Conservation (phyloP, 2,113 vertebrate species). For the Dipodomys merriami region DNA sequence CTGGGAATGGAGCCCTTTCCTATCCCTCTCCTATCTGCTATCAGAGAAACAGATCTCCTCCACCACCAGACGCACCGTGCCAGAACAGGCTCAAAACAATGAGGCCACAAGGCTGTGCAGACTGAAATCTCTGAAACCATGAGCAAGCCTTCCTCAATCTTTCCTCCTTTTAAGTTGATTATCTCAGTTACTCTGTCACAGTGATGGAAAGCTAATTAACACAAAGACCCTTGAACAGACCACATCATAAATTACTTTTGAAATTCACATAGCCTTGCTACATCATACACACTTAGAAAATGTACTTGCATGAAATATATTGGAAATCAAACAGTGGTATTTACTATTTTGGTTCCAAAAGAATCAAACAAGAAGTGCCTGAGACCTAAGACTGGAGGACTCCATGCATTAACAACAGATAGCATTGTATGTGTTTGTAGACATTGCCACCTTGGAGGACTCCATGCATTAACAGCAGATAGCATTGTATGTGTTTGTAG, state of each 20-base stretch:
- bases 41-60: background rate
- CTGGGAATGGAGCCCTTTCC: rapidly evolving
- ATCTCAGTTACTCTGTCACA: background rate
- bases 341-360: background rate
- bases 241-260: slow-evolving; percentile 14
- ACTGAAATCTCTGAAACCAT: background rate
- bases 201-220: background rate
- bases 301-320: slow-evolving; percentile 1
- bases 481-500: background rate
- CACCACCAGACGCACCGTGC: no score
- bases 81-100: background rate
- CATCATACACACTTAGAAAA: background rate
- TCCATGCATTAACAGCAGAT: background rate
- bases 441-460: background rate
- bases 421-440: background rate
- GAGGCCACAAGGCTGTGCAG: background rate
- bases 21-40: no score
- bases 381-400: background rate
- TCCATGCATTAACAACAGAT: background rate
- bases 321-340: background rate
- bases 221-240: background rate
- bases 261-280: background rate
- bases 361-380: background rate
- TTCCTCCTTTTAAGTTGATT: background rate
- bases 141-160: background rate